phyloP scores from a whole-genome alignment of 2,797 vertebrate species.

The Carapus acus region DNA sequence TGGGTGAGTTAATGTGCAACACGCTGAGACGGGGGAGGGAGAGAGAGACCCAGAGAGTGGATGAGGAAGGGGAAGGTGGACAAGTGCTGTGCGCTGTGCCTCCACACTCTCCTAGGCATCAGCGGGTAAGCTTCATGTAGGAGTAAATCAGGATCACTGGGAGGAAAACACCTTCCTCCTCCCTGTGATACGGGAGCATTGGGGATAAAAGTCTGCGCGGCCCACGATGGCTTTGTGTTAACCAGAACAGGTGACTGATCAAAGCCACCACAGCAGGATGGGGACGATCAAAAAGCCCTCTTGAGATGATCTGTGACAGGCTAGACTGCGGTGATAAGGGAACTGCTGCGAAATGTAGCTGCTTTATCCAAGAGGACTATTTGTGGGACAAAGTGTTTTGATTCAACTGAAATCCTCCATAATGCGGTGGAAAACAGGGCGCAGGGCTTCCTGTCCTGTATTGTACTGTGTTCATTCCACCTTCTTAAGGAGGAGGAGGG shows the following conservation, averaged over 20 bases:
- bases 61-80: slow-evolving; percentile 34
- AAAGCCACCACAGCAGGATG: slow-evolving; percentile 21
- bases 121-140: slow-evolving; percentile 43
- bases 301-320: slow-evolving; percentile 38
- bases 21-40: no score
- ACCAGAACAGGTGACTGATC: slow-evolving; percentile 59
- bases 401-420: slow-evolving; percentile 16
- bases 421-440: slow-evolving; percentile 10
- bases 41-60: slow-evolving; percentile 33
- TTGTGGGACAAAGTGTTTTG: slow-evolving; percentile 24
- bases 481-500: slow-evolving; percentile 9
- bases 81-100: slow-evolving; percentile 30
- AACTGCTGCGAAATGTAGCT: no score
- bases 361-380: no score
- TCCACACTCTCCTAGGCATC: slow-evolving; percentile 35
- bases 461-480: slow-evolving; percentile 1
- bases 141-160: slow-evolving; percentile 64
- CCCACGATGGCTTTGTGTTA: slow-evolving; percentile 52
- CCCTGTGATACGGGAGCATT: slow-evolving; percentile 32
- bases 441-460: slow-evolving; percentile 16
- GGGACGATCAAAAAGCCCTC: slow-evolving; percentile 29
- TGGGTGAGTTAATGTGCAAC: slow-evolving; percentile 55
- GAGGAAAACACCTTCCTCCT: slow-evolving; percentile 57
- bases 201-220: slow-evolving; percentile 40
- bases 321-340: slow-evolving; percentile 26